Conservation (phyloP, 2,113 vertebrate genomes). For the Eretmochelys imbricata region DNA sequence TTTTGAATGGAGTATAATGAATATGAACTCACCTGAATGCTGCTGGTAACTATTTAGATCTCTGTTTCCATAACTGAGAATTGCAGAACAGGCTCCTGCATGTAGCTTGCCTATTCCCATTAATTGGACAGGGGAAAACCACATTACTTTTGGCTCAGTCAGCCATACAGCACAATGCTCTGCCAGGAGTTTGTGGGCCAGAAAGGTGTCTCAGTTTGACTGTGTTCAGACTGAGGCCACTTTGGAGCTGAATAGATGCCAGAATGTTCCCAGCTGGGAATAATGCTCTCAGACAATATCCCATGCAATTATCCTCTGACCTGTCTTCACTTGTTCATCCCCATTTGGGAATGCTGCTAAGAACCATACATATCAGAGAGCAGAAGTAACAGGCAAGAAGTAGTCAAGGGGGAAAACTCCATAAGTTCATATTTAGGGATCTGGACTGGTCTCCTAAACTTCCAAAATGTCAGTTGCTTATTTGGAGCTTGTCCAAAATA, state of each 20-base stretch:
- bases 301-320: neutral
- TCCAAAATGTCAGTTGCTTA: neutral
- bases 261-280: neutral
- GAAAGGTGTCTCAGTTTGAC: too few species aligned
- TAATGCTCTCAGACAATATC: neutral
- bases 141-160: too few species aligned
- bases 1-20: neutral
- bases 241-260: neutral
- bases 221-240: accelerated
- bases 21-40: neutral
- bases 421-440: neutral
- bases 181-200: neutral
- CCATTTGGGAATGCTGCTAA: neutral
- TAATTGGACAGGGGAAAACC: too few species aligned
- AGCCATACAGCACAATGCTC: neutral
- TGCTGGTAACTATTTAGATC: neutral
- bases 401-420: neutral
- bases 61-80: neutral
- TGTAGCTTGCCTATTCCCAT: too few species aligned
- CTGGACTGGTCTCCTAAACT: neutral
- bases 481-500: neutral
- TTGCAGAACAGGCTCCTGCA: neutral
- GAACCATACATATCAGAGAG: neutral
- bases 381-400: too few species aligned
- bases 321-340: neutral